Conservation (phyloP, 1,140 invertebrate genomes). For the Leptonema lineaticorne region DNA sequence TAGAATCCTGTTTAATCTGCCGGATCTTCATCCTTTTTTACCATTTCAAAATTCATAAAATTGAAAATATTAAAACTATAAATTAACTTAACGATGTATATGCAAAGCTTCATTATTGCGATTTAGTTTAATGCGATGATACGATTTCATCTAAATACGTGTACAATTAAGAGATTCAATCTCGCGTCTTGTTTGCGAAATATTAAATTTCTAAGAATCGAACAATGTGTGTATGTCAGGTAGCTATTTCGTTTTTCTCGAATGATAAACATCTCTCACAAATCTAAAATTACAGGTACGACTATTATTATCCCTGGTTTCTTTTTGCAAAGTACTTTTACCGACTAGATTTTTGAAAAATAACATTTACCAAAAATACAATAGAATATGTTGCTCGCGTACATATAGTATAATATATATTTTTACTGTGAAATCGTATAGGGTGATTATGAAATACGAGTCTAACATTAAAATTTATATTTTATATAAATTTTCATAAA, state of each 20-base stretch:
- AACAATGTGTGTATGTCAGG: conserved; percentile 37
- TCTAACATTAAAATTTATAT: too few species aligned
- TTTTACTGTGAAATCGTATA: too few species aligned
- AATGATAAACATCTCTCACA: conserved; percentile 28
- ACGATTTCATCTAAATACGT: too few species aligned
- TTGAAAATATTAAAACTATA: too few species aligned
- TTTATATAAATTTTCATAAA: too few species aligned
- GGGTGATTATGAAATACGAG: too few species aligned
- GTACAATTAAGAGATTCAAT: conserved; percentile 13
- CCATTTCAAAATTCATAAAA: too few species aligned
- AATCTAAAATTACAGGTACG: conserved; percentile 28
- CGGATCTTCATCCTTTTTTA: too few species aligned
- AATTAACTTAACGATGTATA: too few species aligned
- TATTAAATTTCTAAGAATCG: conserved; percentile 38
- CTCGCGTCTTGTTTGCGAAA: conserved; percentile 40
- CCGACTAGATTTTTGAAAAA: conserved; percentile 9
- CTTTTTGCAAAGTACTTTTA: background rate
- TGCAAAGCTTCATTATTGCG: too few species aligned
- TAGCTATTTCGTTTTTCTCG: conserved; percentile 24
- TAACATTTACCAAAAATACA: background rate
- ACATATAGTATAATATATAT: background rate
- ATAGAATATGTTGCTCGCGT: background rate
- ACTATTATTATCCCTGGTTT: conserved; percentile 1
- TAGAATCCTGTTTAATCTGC: too few species aligned
- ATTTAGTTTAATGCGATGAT: too few species aligned